phyloP scores from a whole-genome alignment of 2,797 vertebrate genomes.

The Dipus sagitta region DNA sequence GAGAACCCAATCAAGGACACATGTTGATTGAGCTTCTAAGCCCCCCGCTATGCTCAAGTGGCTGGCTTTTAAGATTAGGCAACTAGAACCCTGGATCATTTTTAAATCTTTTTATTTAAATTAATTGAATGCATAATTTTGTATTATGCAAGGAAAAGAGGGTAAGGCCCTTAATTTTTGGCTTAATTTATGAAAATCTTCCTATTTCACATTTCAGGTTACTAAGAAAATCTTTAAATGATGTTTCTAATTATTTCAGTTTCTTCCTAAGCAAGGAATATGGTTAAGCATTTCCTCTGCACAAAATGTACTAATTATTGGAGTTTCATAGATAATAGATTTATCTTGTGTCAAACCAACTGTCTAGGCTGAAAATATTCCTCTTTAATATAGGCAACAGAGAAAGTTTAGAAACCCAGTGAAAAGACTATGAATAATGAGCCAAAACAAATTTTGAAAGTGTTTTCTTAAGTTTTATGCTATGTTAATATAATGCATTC shows the following conservation, averaged over 20 bases:
- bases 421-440: background rate
- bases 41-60: background rate
- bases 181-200: slow-evolving; percentile 57
- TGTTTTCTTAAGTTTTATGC: slow-evolving; percentile 12
- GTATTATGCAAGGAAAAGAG: slow-evolving; percentile 9
- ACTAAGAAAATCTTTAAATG: slow-evolving; percentile 49
- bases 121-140: slow-evolving; percentile 64
- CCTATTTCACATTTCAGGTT: slow-evolving; percentile 43
- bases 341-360: background rate
- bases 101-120: slow-evolving; percentile 60
- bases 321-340: background rate
- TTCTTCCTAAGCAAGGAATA: slow-evolving; percentile 7
- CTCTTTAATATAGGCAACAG: background rate
- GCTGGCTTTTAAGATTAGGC: slow-evolving; percentile 56
- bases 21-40: slow-evolving; percentile 52
- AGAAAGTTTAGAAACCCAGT: background rate
- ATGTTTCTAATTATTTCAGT: slow-evolving; percentile 64
- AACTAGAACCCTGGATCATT: slow-evolving; percentile 20
- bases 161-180: slow-evolving; percentile 38
- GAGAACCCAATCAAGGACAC: background rate
- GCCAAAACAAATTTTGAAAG: background rate
- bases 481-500: background rate
- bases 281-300: background rate
- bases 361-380: slow-evolving; percentile 8
- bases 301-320: slow-evolving; percentile 37